Percentiles rank a stretch among this genome's conserved stretches.
Evolutionary conservation across 1,140 invertebrate species (phyloP).

Genomic region (Dufourea novaeangliae): DNA sequence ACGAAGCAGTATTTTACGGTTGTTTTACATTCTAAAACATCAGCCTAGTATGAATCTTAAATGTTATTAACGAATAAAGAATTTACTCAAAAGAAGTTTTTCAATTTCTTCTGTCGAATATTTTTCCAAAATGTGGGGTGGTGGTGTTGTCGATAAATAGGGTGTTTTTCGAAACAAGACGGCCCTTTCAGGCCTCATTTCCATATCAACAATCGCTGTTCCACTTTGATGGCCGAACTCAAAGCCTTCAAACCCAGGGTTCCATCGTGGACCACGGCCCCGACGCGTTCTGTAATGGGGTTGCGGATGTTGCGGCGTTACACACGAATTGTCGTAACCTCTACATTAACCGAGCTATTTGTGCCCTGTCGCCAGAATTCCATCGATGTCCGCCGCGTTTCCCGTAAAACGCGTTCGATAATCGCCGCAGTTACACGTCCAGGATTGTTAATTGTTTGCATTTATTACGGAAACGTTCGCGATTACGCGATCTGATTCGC

Average conservation of each 20-base stretch:
- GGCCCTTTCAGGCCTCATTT: background rate
- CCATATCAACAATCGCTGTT: background rate
- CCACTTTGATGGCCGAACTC: background rate
- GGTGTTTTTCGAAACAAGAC: background rate
- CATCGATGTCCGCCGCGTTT: background rate
- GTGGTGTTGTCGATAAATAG: no score
- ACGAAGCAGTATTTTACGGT: no score
- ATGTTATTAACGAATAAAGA: no score
- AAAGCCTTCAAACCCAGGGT: background rate
- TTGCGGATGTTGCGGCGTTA: background rate
- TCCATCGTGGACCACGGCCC: background rate
- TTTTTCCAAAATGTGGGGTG: background rate
- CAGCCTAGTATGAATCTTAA: no score
- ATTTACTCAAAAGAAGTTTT: no score
- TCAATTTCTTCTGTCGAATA: no score
- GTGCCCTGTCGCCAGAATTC: background rate
- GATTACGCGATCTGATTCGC: background rate
- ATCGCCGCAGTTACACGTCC: background rate
- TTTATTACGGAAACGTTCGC: background rate
- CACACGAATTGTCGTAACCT: conserved; percentile 10
- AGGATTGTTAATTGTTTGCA: background rate
- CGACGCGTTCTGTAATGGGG: background rate
- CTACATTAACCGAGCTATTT: conserved; percentile 23
- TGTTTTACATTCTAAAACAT: no score
- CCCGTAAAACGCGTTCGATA: conserved; percentile 7